These are phyloP conservation scores for Numenius arquata DNA, from an alignment of 2,113 vertebrate species.

Conservation along the genomic window DNA sequence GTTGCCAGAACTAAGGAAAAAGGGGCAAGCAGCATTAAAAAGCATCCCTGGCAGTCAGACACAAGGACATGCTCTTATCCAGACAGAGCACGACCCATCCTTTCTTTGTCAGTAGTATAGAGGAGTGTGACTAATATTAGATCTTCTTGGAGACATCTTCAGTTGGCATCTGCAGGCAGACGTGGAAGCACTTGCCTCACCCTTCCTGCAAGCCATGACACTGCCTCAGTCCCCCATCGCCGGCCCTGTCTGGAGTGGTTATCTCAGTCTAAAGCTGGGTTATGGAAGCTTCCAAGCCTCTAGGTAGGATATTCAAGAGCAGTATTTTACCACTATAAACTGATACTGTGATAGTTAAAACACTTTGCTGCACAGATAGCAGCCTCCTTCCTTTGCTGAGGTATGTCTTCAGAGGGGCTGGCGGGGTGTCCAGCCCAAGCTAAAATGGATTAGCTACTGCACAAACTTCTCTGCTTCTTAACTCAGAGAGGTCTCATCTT, in stretches of 20 bases:
- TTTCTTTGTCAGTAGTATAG: not conserved
- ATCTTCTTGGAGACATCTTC: not conserved
- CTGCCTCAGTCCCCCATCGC: rapidly evolving
- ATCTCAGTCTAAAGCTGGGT: not conserved
- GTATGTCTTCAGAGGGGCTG: not conserved
- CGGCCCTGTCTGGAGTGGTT: not conserved
- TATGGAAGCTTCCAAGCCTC: not conserved
- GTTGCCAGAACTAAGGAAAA: not conserved
- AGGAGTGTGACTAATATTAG: not conserved
- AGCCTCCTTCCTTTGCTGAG: not conserved
- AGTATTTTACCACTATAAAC: not conserved
- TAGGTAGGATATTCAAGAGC: not conserved
- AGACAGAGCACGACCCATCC: not conserved
- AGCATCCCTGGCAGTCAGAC: not conserved
- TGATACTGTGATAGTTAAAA: not conserved
- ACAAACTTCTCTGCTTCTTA: not conserved
- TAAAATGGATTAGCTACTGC: not conserved
- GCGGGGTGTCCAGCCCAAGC: not conserved
- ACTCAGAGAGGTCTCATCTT: not conserved
- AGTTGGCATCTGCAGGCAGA: not conserved
- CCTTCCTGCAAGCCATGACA: not conserved
- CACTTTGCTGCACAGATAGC: not conserved
- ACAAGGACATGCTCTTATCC: not conserved
- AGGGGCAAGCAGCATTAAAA: not conserved
- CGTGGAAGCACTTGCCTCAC: not conserved